phyloP scores from a whole-genome alignment of 2,797 vertebrate species.

The Aplochiton taeniatus region DNA sequence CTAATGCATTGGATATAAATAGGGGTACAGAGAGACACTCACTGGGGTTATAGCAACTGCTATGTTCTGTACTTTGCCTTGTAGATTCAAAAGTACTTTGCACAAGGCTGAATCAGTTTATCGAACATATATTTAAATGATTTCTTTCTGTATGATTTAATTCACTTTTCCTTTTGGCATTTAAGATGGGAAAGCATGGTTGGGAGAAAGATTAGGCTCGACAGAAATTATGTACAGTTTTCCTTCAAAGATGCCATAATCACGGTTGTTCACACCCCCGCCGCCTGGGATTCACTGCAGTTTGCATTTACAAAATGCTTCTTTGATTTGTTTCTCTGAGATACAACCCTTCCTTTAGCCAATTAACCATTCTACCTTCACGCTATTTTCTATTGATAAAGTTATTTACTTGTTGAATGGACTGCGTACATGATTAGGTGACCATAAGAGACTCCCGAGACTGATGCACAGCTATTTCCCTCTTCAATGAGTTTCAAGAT shows the following conservation, averaged over 20 bases:
- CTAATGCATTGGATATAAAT: conserved; percentile 32
- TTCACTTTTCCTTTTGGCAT: no score
- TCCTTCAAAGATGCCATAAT: conserved; percentile 49
- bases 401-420: conserved; percentile 62
- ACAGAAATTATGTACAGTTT: conserved; percentile 34
- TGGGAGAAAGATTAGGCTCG: conserved; percentile 28
- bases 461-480: background rate
- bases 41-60: background rate
- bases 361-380: conserved; percentile 58
- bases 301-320: conserved; percentile 56
- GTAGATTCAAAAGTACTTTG: no score
- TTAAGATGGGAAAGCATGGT: background rate
- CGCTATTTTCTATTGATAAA: conserved; percentile 65
- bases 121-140: no score
- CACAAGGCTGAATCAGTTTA: no score
- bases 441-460: no score
- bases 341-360: conserved; percentile 60
- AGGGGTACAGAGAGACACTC: background rate
- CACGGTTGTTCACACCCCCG: conserved; percentile 51
- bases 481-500: background rate
- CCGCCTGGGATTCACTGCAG: conserved; percentile 59
- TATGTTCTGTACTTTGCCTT: background rate
- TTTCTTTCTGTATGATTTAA: no score
- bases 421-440: conserved; percentile 32
- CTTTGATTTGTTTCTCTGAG: conserved; percentile 65